Conservation (phyloP, 2,888 invertebrate genomes). For the Coleophora deauratella region DNA sequence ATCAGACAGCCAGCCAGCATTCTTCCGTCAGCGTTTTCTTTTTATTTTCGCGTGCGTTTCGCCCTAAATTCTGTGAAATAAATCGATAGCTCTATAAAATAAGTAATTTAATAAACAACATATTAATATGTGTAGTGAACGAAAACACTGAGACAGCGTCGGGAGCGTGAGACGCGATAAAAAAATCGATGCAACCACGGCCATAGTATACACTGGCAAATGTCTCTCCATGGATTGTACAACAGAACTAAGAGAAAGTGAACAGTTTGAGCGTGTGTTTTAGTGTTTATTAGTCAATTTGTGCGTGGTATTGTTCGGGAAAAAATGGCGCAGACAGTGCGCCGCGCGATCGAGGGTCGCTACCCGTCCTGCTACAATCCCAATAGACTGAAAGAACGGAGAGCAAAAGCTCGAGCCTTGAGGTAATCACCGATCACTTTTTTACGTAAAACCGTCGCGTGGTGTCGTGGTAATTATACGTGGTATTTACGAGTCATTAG, state of each 20-base stretch:
- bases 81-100: too few relatives aligned
- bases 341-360: constrained; percentile 81
- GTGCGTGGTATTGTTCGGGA: constrained; percentile 14
- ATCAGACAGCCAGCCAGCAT: too few relatives aligned
- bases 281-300: constrained; percentile 31
- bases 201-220: constrained; percentile 36
- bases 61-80: too few relatives aligned
- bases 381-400: constrained; percentile 82
- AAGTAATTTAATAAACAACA: too few relatives aligned
- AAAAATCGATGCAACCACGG: too few relatives aligned
- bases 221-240: constrained; percentile 62
- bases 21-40: too few relatives aligned
- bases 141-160: neutral
- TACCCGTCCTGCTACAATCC: constrained; percentile 85
- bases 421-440: constrained; percentile 35
- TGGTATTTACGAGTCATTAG: too few relatives aligned
- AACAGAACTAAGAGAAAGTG: constrained; percentile 71
- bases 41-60: too few relatives aligned
- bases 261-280: constrained; percentile 53
- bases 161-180: too few relatives aligned
- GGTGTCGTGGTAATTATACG: too few relatives aligned
- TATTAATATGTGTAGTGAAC: too few relatives aligned
- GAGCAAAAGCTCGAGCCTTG: constrained; percentile 77
- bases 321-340: constrained; percentile 83
- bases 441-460: constrained; percentile 6